Conservation (phyloP, 2,888 invertebrate genomes). For the Brachyptera putata region DNA sequence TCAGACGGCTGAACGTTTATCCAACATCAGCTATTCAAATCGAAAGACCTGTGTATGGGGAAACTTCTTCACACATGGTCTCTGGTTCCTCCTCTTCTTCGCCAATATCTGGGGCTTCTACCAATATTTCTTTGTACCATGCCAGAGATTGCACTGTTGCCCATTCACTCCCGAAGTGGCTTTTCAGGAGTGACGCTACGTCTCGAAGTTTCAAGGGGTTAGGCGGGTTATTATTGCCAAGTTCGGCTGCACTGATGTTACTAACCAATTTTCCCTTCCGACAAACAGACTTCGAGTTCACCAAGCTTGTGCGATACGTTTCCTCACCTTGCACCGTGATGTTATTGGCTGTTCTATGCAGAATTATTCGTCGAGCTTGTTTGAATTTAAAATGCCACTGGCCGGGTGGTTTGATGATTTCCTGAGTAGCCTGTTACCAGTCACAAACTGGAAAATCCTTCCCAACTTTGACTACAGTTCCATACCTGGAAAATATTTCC, state of each 20-base stretch:
- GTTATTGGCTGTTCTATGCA: background rate
- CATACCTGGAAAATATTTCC: constrained; percentile 31
- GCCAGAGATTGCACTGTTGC: background rate
- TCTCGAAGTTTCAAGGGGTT: background rate
- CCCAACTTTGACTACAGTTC: constrained; percentile 32
- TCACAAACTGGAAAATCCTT: constrained; percentile 32
- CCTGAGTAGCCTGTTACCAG: constrained; percentile 32
- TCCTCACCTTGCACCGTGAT: background rate
- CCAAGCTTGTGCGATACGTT: background rate
- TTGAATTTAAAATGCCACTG: constrained; percentile 35
- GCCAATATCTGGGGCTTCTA: no score
- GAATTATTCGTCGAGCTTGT: constrained; percentile 30
- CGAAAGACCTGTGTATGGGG: no score
- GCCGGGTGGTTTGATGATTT: constrained; percentile 32
- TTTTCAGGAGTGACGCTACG: background rate
- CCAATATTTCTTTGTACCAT: background rate
- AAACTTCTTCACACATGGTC: no score
- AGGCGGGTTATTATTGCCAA: background rate
- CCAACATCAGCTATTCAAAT: no score
- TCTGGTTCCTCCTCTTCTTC: no score
- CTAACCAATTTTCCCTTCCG: background rate
- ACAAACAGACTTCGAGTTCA: background rate
- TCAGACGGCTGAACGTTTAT: no score
- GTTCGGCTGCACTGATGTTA: background rate
- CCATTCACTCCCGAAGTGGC: background rate